A percentile compares a stretch with the other conserved stretches of the same genome.
These are phyloP conservation scores for Pygoscelis antarcticus DNA, from an alignment of 2,113 vertebrate species.

Conservation along the genomic window DNA sequence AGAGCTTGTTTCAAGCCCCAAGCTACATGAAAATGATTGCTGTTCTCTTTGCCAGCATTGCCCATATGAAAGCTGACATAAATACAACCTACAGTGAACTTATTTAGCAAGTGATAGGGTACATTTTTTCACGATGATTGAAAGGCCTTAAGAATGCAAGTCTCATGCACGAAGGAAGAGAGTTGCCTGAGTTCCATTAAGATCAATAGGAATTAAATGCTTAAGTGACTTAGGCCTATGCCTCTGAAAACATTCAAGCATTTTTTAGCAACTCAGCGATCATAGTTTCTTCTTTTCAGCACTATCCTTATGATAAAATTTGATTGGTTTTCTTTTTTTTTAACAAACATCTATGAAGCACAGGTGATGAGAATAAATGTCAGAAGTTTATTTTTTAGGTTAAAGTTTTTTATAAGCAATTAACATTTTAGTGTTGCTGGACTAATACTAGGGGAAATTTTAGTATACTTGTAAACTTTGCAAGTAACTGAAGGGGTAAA, in stretches of 20 bases:
- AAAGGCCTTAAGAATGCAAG: neutral
- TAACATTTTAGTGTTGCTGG: neutral
- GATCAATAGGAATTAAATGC: neutral
- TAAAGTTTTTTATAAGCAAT: neutral
- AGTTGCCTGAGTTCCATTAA: neutral
- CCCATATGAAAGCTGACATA: constrained; percentile 38
- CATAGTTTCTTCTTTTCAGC: neutral
- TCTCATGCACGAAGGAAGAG: neutral
- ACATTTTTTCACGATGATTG: neutral
- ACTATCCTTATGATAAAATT: neutral
- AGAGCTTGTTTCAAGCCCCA: constrained; percentile 40
- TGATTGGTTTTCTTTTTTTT: neutral
- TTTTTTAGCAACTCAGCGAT: neutral
- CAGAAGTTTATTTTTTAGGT: neutral
- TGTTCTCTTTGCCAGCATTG: constrained; percentile 6
- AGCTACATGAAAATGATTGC: constrained; percentile 43
- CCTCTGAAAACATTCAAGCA: neutral
- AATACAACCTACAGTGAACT: constrained; percentile 23
- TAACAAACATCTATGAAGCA: neutral
- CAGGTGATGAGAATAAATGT: neutral
- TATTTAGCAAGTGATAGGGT: constrained; percentile 1
- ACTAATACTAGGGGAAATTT: neutral
- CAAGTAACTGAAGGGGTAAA: neutral
- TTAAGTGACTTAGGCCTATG: neutral
- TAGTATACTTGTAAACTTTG: neutral